These are phyloP conservation scores for Spea multiplicata DNA, from an alignment of 2,113 vertebrate genomes.

Conservation along the genomic window DNA sequence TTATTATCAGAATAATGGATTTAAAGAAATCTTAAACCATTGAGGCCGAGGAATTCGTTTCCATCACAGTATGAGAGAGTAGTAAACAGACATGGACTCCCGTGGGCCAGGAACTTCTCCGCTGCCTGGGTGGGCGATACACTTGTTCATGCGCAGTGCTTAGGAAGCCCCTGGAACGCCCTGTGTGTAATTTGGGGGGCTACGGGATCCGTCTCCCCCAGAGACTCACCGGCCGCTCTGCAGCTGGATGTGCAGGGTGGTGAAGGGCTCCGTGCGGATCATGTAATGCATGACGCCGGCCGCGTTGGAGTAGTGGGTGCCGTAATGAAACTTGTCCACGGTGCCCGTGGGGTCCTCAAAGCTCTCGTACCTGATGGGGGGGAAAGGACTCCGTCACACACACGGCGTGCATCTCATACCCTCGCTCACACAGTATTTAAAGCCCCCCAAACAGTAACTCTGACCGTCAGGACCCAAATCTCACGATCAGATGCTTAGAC, in stretches of 20 bases:
- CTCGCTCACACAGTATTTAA: no score
- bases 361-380: slow-evolving; percentile 83
- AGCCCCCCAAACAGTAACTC: no score
- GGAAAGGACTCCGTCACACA: not conserved
- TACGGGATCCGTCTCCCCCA: not conserved
- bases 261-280: slow-evolving; percentile 96
- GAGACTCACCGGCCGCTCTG: slow-evolving; percentile 86
- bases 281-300: slow-evolving; percentile 99
- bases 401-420: no score
- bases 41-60: no score
- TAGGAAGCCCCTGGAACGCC: no score
- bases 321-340: slow-evolving; percentile 95
- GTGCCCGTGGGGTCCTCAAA: slow-evolving; percentile 93
- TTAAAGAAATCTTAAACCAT: no score
- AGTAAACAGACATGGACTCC: no score
- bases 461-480: no score
- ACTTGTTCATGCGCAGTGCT: no score
- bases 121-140: not conserved
- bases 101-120: not conserved
- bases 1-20: no score
- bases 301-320: slow-evolving; percentile 97
- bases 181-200: not conserved
- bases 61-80: no score
- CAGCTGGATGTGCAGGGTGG: slow-evolving; percentile 92
- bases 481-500: no score